phyloP scores from a whole-genome alignment of 2,797 vertebrate genomes.

The Scleropages formosus region DNA sequence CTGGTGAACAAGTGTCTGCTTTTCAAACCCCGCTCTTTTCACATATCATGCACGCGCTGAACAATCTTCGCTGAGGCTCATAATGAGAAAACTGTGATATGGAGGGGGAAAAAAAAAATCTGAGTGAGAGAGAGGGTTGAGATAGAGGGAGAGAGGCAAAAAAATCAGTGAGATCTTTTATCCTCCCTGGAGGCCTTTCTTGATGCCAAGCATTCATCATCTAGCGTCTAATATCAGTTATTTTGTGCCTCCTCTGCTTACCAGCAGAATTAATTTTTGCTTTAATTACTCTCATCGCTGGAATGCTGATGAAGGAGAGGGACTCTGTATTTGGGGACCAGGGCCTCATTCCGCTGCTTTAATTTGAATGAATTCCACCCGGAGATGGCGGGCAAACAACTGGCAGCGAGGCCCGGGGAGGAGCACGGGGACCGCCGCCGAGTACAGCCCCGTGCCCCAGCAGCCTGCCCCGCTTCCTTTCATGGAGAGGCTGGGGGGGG shows the following conservation, averaged over 20 bases:
- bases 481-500: background rate
- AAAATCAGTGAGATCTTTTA: conserved; percentile 36
- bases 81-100: conserved; percentile 90
- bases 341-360: conserved; percentile 98
- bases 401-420: conserved; percentile 95
- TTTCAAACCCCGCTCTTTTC: conserved; percentile 83
- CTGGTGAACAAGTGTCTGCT: conserved; percentile 87
- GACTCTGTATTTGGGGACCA: conserved; percentile 99
- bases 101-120: conserved; percentile 35
- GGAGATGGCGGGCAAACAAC: conserved; percentile 98
- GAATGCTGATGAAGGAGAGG: conserved; percentile 99
- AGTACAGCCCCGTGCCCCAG: conserved; percentile 72
- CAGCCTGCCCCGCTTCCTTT: conserved; percentile 53
- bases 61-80: conserved; percentile 83
- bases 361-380: conserved; percentile 99
- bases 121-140: background rate
- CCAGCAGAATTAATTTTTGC: conserved; percentile 99
- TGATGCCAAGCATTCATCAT: conserved; percentile 99
- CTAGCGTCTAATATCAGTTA: conserved; percentile 99
- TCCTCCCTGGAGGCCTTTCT: conserved; percentile 95
- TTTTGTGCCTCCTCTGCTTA: conserved; percentile 99
- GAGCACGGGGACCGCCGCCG: conserved; percentile 82
- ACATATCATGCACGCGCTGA: conserved; percentile 85
- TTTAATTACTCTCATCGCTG: conserved; percentile 99
- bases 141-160: conserved; percentile 43